These are phyloP conservation scores for Globodera rostochiensis DNA, from an alignment of 1,140 invertebrate genomes.

Conservation along the genomic window DNA sequence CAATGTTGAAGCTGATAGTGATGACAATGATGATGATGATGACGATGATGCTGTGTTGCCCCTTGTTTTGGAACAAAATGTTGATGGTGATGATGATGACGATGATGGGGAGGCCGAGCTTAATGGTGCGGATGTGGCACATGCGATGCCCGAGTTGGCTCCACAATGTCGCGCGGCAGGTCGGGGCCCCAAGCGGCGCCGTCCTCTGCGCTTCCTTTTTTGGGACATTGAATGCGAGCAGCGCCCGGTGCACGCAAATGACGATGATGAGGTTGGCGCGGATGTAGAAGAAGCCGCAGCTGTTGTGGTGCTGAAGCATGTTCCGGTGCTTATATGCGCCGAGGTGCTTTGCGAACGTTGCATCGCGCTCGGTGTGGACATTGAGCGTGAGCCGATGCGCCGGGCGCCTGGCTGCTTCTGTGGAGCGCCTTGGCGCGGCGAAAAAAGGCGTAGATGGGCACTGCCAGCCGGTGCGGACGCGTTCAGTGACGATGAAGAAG, in stretches of 20 bases:
- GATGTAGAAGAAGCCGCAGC: neutral
- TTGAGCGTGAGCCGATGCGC: neutral
- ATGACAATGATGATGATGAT: neutral
- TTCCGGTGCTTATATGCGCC: neutral
- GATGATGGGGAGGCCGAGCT: neutral
- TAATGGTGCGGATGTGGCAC: no score
- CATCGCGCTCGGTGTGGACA: neutral
- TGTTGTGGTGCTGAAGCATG: neutral
- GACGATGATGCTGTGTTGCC: no score
- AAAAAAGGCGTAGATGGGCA: neutral
- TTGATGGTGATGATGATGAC: neutral
- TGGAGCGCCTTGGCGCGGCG: neutral
- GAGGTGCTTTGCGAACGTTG: neutral
- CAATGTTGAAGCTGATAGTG: neutral
- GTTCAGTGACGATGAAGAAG: neutral
- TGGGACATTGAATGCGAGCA: neutral
- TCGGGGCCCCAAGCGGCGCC: neutral
- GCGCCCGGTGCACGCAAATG: neutral
- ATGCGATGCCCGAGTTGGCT: no score
- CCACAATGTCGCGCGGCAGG: no score
- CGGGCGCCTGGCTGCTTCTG: neutral
- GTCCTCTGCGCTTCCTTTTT: neutral
- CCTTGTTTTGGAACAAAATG: no score
- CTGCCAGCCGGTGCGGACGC: neutral
- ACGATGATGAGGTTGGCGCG: neutral